Evolutionary conservation across 2,888 invertebrate genomes (phyloP), one percentile per base, ranked within the genome.

Genomic region (Dorcus parallelipipedus): DNA sequence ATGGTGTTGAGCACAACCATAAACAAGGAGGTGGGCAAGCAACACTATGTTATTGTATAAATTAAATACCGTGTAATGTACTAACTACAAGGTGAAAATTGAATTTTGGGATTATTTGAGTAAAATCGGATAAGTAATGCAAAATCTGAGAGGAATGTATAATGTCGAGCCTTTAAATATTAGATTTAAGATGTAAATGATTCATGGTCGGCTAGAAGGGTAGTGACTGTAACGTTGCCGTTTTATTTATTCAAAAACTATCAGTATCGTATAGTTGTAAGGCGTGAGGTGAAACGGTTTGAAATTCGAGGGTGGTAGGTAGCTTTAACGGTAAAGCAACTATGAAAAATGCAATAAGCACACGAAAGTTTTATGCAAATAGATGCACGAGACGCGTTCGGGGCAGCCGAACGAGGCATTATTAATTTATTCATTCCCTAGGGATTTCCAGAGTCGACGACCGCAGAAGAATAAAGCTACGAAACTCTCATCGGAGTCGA

Each of bases 391-490:
- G 69, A 68, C 69, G 64, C 68, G 66, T 67, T 66, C 64, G 62
- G 67, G 64, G 60, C 67, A 64, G 61, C 64, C 65, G 68, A 68
- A 71, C 66, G 69, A 68, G 64, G 64, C 68, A 72, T 73, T 72
- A 73, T 73, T 74, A 73, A 74, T 73, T 73, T 73, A 73, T 73
- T 72, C 72, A 70, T 70, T 69, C 69, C 69, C 72, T 61, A 59
- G 64, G 59, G 65, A 63, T 58, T 56, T 63, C 52, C 61, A 62
- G 62, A 68, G 64, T 67, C 68, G 69, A 68, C 71, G 68, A 71
- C 70, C 69, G 71, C 68, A 67, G 64, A 67, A 72, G 69, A 69
- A 70, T 70, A 71, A 70, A 69, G 68, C 61, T 58, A 60, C 54
- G 62, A 62, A 59, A 60, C 59, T 59, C 59, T 62, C 62, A 6